Evolutionary conservation across 2,797 vertebrate species (phyloP), one percentile per base, ranked within the genome.

Genomic region (Harpagifer antarcticus): DNA sequence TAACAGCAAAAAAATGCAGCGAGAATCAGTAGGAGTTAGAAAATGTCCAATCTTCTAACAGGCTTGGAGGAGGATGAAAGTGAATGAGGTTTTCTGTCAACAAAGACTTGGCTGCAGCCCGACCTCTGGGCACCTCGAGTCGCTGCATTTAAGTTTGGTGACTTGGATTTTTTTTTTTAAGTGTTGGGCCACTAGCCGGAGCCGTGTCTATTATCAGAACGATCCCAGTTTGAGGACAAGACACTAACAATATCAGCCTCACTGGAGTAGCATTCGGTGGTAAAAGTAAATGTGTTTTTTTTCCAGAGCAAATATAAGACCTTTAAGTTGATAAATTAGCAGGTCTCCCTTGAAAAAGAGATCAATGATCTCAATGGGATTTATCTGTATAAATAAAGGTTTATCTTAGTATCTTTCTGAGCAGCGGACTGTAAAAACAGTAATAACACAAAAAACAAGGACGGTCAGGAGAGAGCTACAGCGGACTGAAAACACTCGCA

Each of bases 11-110:
- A 70, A 75, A 42, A 61, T 16, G 58, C 73, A 59, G n/a, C 5
- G 23, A 66, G 53, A 68, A 74, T 76, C 68, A 83, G 78, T 2
- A 7, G 8, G 45, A 72, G 84, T 89, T 81, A 67, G 44, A 81
- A 57, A 67, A 65, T 45, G 33, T 71, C 64, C 79, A 76, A 82
- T 88, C 68, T 79, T 45, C 69, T 68, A 70, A 63, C 65, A 31
- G 67, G 52, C 71, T 81, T 33, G 48, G 55, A 85, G 72, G 69
- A 83, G 68, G 78, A 84, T 85, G 61, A 72, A 83, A 84, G 83
- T 83, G 85, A 88, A 91, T 83, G 77, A 86, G 86, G 67, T 89
- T 88, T 81, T 76, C 72, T 53, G 68, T 83, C 84, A 86, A 84
- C 78, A 88, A 81, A 74, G 63, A 55, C 47, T 57, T 59, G 65